Evolutionary conservation across 1,140 invertebrate genomes (phyloP), one percentile per base, ranked within the genome.

Genomic region (Limonius californicus): DNA sequence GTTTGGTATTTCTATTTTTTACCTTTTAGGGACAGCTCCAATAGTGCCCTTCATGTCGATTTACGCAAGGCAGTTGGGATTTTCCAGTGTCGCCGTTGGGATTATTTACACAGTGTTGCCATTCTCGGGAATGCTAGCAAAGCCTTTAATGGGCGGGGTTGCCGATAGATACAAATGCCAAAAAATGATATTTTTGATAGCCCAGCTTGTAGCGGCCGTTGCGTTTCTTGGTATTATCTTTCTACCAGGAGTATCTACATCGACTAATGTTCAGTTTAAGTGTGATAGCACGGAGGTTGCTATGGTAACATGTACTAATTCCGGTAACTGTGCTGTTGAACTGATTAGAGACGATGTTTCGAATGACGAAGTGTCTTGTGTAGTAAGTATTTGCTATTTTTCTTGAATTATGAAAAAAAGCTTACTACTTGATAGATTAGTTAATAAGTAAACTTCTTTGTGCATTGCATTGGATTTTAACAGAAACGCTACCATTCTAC

Each of bases 31-130:
- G 32, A 90, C 90, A 45, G 89, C 89, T 45, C 88, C 89, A 39
- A 79, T 95, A 45, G 84, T 92, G 27, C 89, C 90, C 54, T 95
- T 92, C 78, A 78, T 95, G 62, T 87, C 91, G 19, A 86, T 86
- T 1, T 88, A 91, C 74, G 91, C 90, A 9, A 85, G 85, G 62
- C 89, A 94, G 74, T 78, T 95, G 55, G 92, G 92, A 50, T 91
- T 94, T 71, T 88, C 89, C 27, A 82, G 87, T 59, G 78, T 84
- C 12, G 83, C 89, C 18, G 85, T 94, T 32, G 90, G 90, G 0
- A 79, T 84, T 15, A 89, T 94, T 64, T 94, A 91, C 68, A 87
- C 87, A 64, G 79, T 92, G 54, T 75, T 93, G 62, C 90, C 91
- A 42, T 85, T 95, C 63, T 82, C 86, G 68, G 90, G 89, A 21